A percentile compares a stretch with the other conserved stretches of the same genome.
phyloP scores from a whole-genome alignment of 2,888 invertebrate genomes.

The Thera britannica region DNA sequence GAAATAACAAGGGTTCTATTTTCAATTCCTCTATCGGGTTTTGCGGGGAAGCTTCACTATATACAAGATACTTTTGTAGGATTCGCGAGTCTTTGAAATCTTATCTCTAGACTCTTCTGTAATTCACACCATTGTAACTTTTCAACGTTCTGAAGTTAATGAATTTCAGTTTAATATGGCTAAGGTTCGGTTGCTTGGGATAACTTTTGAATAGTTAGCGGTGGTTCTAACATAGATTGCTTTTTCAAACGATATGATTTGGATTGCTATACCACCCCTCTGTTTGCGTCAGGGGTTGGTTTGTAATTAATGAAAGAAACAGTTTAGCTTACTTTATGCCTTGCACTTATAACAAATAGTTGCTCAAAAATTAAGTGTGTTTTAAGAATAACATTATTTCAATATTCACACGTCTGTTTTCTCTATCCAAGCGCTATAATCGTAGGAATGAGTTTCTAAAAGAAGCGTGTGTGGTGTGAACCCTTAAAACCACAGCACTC shows the following conservation, averaged over 20 bases:
- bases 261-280: no score
- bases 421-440: conserved; percentile 14
- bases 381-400: no score
- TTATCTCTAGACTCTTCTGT: conserved; percentile 1
- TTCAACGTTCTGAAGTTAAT: neutral
- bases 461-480: conserved; percentile 25
- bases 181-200: no score
- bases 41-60: conserved; percentile 51
- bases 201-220: no score
- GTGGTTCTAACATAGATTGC: no score
- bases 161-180: no score
- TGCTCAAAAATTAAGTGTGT: no score
- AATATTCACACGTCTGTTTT: neutral
- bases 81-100: conserved; percentile 6
- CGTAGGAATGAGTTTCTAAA: conserved; percentile 23
- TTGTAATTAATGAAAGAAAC: no score
- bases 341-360: no score
- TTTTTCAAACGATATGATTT: no score
- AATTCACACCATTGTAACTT: neutral
- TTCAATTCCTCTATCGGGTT: conserved; percentile 76
- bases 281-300: no score
- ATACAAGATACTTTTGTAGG: conserved; percentile 21
- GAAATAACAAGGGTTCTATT: conserved; percentile 83
- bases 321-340: no score
- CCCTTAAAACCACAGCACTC: conserved; percentile 60